phyloP scores from a whole-genome alignment of 1,140 invertebrate genomes.

The Rhagoletis pomonella region DNA sequence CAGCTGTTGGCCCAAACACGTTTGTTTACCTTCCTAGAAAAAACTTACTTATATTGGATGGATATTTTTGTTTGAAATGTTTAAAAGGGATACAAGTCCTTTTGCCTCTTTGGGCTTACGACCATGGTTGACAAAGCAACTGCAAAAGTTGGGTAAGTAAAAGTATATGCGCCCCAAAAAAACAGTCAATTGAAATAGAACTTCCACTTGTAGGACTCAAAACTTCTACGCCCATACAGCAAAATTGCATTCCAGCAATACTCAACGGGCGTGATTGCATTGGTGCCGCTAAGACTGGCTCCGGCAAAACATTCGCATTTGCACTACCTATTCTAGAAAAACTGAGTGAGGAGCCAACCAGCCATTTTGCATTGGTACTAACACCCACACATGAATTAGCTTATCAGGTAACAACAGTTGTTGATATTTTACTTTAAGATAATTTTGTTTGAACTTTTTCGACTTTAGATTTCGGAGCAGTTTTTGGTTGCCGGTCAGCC shows the following conservation, averaged over 20 bases:
- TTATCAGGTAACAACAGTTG: constrained; percentile 77
- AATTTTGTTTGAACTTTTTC: constrained; percentile 17
- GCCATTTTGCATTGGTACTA: constrained; percentile 95
- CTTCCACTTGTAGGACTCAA: constrained; percentile 80
- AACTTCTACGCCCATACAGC: constrained; percentile 89
- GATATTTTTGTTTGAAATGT: constrained; percentile 44
- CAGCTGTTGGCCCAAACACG: neutral
- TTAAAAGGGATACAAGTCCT: constrained; percentile 62
- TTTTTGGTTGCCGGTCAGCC: constrained; percentile 91
- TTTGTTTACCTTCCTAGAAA: constrained; percentile 52
- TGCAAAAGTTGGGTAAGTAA: constrained; percentile 67
- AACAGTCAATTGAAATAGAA: neutral
- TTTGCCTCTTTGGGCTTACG: constrained; percentile 65
- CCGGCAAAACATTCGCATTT: constrained; percentile 98
- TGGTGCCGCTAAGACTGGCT: constrained; percentile 97
- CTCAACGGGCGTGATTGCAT: constrained; percentile 91
- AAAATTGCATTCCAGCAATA: constrained; percentile 88
- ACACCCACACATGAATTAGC: constrained; percentile 98
- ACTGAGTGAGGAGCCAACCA: constrained; percentile 93
- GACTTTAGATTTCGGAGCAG: constrained; percentile 86
- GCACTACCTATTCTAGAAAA: constrained; percentile 95
- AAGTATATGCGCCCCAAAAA: neutral
- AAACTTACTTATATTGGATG: neutral
- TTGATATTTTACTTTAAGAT: neutral
- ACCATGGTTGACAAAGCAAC: constrained; percentile 69